Conservation (phyloP, 2,113 vertebrate species). For the Copsychus sechellarum region DNA sequence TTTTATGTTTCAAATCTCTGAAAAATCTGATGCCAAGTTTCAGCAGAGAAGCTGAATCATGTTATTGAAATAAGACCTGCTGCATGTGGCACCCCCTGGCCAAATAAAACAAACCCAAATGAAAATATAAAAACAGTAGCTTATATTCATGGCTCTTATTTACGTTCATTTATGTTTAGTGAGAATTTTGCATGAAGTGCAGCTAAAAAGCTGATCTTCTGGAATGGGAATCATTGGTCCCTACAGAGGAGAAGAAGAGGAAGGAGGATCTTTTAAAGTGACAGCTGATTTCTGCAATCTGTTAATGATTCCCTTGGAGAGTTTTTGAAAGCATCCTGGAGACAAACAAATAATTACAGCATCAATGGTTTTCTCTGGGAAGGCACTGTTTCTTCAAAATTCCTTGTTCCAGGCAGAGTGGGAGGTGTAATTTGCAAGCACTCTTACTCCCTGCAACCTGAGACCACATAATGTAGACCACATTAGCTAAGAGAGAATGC, state of each 20-base stretch:
- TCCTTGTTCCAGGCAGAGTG: neutral
- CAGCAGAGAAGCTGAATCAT: neutral
- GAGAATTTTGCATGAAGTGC: neutral
- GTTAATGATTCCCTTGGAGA: constrained; percentile 22
- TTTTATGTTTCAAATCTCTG: neutral
- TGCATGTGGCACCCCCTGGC: neutral
- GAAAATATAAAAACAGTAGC: neutral
- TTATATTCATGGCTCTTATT: neutral
- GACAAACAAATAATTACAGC: neutral
- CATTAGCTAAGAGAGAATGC: neutral
- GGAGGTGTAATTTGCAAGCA: neutral
- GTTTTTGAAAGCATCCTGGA: constrained; percentile 6
- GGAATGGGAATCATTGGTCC: neutral
- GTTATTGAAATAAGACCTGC: neutral
- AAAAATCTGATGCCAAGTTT: neutral
- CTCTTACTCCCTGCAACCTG: neutral
- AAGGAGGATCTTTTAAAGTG: neutral
- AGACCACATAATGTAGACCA: neutral
- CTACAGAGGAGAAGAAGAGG: neutral
- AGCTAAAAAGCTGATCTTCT: neutral
- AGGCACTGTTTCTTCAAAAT: neutral
- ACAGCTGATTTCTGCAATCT: constrained; percentile 12
- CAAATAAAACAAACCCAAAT: neutral
- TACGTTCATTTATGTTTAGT: neutral
- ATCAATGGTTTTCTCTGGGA: neutral